Evolutionary conservation across 1,140 invertebrate genomes (phyloP).

Genomic region (Oryzaephilus surinamensis): DNA sequence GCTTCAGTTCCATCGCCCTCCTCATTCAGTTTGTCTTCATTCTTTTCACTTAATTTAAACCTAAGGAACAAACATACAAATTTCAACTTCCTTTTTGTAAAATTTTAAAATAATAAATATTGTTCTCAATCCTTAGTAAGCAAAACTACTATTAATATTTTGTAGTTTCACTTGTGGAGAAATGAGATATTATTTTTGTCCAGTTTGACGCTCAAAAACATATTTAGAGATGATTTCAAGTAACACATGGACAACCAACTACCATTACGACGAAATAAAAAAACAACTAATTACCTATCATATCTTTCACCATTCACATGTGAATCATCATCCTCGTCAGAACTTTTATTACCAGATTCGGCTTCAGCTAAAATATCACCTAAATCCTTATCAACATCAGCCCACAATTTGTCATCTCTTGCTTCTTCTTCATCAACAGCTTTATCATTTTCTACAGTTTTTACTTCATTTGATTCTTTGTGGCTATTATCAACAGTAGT

Average conservation of each 20-base stretch:
- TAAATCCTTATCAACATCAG: slow-evolving; percentile 64
- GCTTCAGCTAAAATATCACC: slow-evolving; percentile 56
- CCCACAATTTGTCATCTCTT: slow-evolving; percentile 58
- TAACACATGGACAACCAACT: neutral
- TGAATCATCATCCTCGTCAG: slow-evolving; percentile 61
- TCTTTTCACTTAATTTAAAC: slow-evolving; percentile 29
- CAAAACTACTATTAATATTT: neutral
- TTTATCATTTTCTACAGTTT: slow-evolving; percentile 15
- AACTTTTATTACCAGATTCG: slow-evolving; percentile 45
- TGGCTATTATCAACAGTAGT: slow-evolving; percentile 5
- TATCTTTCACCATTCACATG: slow-evolving; percentile 39
- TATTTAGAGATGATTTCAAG: neutral
- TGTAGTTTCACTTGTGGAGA: no score
- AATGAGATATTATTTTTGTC: no score
- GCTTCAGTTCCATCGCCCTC: slow-evolving; percentile 8
- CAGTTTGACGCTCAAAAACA: no score
- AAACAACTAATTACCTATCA: slow-evolving; percentile 24
- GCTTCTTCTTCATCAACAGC: slow-evolving; percentile 36
- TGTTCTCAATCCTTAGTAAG: neutral
- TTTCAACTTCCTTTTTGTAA: neutral
- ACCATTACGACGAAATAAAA: neutral
- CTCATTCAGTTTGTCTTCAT: slow-evolving; percentile 19
- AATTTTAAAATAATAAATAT: slow-evolving; percentile 6
- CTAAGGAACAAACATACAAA: no score
- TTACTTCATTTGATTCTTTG: slow-evolving; percentile 13